Percentiles rank a stretch among this genome's conserved stretches.
phyloP scores from a whole-genome alignment of 2,113 vertebrate genomes.

The Brachyhypopomus gauderio region DNA sequence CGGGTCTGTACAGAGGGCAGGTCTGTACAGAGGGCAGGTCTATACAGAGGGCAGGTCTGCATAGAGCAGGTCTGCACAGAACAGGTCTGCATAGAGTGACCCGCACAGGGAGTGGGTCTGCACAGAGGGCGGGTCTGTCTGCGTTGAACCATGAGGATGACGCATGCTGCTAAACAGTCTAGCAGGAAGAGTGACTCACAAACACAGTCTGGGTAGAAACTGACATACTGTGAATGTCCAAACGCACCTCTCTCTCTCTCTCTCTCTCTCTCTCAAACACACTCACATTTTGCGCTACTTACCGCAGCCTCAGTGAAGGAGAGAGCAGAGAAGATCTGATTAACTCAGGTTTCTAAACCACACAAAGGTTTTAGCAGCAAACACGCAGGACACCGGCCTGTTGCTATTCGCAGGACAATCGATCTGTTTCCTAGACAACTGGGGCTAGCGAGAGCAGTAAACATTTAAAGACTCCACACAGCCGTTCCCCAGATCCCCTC shows the following conservation, averaged over 20 bases:
- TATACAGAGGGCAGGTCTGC: too few relatives aligned
- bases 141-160: not conserved
- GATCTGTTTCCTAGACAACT: not conserved
- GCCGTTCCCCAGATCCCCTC: not conserved
- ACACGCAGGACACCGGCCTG: conserved; percentile 18
- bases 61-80: not conserved
- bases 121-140: not conserved
- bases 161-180: conserved; percentile 14
- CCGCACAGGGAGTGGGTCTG: too few relatives aligned
- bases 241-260: conserved; percentile 36
- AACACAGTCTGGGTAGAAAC: conserved; percentile 12
- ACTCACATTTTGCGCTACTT: conserved; percentile 73
- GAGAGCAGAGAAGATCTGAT: conserved; percentile 58
- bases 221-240: conserved; percentile 14
- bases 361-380: not conserved
- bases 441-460: not conserved
- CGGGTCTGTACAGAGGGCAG: too few relatives aligned
- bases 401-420: not conserved
- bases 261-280: conserved; percentile 44
- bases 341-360: conserved; percentile 41
- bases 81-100: too few relatives aligned
- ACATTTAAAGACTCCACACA: not conserved
- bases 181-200: conserved; percentile 8
- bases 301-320: conserved; percentile 85
- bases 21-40: too few relatives aligned